Base-by-base conservation (phyloP, 53 echinoderm and acorn worm genomes). In the Henricia sp. region DNA sequence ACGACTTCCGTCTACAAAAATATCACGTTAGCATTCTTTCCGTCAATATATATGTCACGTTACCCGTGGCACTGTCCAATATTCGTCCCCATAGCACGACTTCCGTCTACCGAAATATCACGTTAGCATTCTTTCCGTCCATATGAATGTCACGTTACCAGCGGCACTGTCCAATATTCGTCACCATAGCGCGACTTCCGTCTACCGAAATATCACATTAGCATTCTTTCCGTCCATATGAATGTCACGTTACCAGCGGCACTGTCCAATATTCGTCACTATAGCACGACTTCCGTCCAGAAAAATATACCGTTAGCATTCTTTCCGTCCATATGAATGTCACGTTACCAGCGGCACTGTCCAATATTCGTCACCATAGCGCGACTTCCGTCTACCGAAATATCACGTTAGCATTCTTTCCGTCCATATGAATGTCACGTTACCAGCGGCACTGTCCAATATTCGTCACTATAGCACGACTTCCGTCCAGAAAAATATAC, bases 1-100 rank as follows among this genome's bases (percentile, higher is more conserved):
- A 41, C 70, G 42, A 42, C 42, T 23, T 41, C 11, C 43, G 40
- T 41, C 43, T 10, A 43, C 42, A 24, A 9, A 43, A 42, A 19
- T 10, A 56, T 56, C 70, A 43, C 70, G 70, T 69, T 69, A 9
- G 56, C 56, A 56, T 56, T 56, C 24, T 23, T 19, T 19, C 56
- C 21, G 56, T 56, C 56, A 23, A 3, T 56, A 56, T 1, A 1
- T 25, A 20, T 56, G 56, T 56, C 56, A 56, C 56, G 56, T 56
- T 56, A 56, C 24, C 56, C 23, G 56, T 4, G 2, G 1, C 42
- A n/a, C 28, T 11, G 60, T 60, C 60, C 33, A 65, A 44, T 13
- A 44, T 44, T 44, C 34, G 34, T 30, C 34, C 13, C 60, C 11
- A 9, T 65, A 30, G 11, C 65, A 30, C 65, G 32, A 32, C 32